Evolutionary conservation across 1,140 invertebrate species (phyloP).

Genomic region (Tetragonula clypearis): DNA sequence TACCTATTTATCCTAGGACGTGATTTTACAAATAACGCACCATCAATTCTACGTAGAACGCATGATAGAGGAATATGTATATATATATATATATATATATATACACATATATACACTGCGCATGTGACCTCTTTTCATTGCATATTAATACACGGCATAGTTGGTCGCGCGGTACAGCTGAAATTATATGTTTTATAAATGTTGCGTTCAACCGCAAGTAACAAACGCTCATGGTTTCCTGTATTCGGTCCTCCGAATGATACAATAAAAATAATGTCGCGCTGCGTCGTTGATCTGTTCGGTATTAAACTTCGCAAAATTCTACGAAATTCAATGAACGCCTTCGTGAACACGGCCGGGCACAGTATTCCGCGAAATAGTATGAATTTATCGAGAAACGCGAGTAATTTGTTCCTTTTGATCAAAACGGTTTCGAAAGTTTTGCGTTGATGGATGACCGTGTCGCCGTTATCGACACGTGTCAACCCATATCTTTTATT

Average conservation of each 20-base stretch:
- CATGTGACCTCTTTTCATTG: constrained; percentile 35
- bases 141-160: constrained; percentile 58
- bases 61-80: constrained; percentile 47
- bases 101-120: neutral
- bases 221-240: constrained; percentile 37
- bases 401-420: constrained; percentile 7
- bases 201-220: constrained; percentile 34
- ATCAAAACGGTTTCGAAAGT: neutral
- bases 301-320: constrained; percentile 9
- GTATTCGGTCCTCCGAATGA: neutral
- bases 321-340: neutral
- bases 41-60: constrained; percentile 53
- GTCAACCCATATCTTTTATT: constrained; percentile 26
- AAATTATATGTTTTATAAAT: constrained; percentile 57
- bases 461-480: constrained; percentile 4
- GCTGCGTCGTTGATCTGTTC: neutral
- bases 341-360: neutral
- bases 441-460: constrained; percentile 15
- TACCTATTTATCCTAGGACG: constrained; percentile 67
- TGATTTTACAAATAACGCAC: constrained; percentile 63
- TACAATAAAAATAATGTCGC: neutral
- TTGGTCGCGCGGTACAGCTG: neutral
- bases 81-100: constrained; percentile 12
- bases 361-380: neutral
- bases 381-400: constrained; percentile 10